Evolutionary conservation across 2,888 invertebrate species (phyloP), one percentile per base, ranked within the genome.

Genomic region (Drosophila pegasa): DNA sequence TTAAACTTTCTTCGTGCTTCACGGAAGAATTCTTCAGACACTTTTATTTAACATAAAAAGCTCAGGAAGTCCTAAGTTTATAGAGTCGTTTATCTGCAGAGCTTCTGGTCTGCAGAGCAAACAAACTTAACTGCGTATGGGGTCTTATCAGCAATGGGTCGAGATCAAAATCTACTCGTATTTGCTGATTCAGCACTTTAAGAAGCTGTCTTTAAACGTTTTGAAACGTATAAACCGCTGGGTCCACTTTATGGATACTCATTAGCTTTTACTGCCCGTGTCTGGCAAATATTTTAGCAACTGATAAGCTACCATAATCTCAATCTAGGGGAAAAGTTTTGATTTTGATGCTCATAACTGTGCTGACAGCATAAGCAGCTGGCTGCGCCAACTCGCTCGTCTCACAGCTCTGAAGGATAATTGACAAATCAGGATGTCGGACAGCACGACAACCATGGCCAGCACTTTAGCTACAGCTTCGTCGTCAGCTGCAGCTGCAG

Each of bases 251-350:
- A 84, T 45, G 35, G 59, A 41, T 37, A 1, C 9, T 7, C 38
- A 48, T 68, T 31, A 67, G 52, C 9, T 68, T 73, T 86, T 76
- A 80, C 51, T 29, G 50, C 47, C 40, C 48, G 31, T 7, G 64
- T 54, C 62, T 69, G 38, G 22, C 27, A 74, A 71, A 69, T 80
- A 80, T 55, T 62, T n/a, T 22, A 33, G 33, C 16, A 3, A 57
- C 71, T 58, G 80, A 87, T 81, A 81, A 80, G 62, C 45, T 12
- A 48, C 35, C 41, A 33, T 55, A 45, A 55, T 37, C 16, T 35
- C 51, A 70, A 81, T 59, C 87, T 77, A 80, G 84, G 61, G 51
- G 38, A 40, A 22, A 58, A 45, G 25, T 45, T 50, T 35, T 27
- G 35, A 35, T 33, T 41, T 22, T 16, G 10, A 62, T 52, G 40